Evolutionary conservation across 2,797 vertebrate species (phyloP), one percentile per base, ranked within the genome.

Genomic region (Pyrocephalus nanus): DNA sequence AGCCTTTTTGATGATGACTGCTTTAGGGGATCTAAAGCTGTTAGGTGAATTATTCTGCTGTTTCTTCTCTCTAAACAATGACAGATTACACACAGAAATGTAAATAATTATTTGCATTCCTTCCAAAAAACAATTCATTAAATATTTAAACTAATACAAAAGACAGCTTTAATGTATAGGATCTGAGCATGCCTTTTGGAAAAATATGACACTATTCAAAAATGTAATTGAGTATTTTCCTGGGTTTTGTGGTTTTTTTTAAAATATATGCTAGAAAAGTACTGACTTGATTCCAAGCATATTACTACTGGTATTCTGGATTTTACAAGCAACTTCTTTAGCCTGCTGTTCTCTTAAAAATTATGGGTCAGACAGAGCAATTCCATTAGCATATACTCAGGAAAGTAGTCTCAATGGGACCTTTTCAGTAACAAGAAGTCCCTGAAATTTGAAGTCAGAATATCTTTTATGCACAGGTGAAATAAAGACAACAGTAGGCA

Each of bases 71-170:
- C 45, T 73, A 79, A 62, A 84, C 11, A 78, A 29, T 30, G 43
- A 82, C 5, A 4, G 60, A 60, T 73, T 62, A 75, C 47, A 50
- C 58, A 45, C 1, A 64, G 73, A 95, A 91, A 80, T 76, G 66
- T 90, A 88, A 92, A 95, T 76, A 4, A 50, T 69, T 86, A 78
- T 42, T 83, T 58, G 19, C 32, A 70, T 88, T 94, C 58, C 85
- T 96, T 94, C 85, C 79, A 88, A 86, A 92, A 75, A n/a, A 15
- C 51, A 88, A 78, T 78, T 65, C 71, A 84, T 77, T 43, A 87
- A 72, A 11, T 74, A 71, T 51, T 83, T 91, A 86, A 85, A 66
- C 12, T 23, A 75, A 80, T 25, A 86, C 14, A 73, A 75, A 48
- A 34, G 15, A 20, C 22, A 91, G 53, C 6, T 29, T 42, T n/a